Conservation (phyloP, 2,797 vertebrate species). For the Acropternis orthonyx region DNA sequence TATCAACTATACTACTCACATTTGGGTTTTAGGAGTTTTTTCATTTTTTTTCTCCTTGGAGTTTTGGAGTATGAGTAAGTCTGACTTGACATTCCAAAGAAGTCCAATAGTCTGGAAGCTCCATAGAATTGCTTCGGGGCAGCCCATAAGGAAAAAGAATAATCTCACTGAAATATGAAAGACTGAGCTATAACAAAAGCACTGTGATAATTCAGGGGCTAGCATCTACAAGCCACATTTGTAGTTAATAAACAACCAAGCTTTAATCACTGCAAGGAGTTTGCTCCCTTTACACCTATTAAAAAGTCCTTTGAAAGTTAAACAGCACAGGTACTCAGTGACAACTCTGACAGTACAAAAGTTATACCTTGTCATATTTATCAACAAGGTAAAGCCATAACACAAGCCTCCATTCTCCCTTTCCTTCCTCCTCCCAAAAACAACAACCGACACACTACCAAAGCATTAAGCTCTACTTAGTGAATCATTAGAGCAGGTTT, state of each 20-base stretch:
- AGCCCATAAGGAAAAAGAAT: neutral
- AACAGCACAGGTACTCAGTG: neutral
- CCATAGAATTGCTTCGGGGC: neutral
- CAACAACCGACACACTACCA: neutral
- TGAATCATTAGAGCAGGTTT: conserved; percentile 36
- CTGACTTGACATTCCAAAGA: neutral
- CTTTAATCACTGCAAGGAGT: conserved; percentile 14
- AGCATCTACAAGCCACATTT: neutral
- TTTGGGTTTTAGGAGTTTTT: neutral
- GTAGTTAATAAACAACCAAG: neutral
- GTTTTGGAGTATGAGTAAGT: neutral
- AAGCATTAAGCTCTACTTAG: neutral
- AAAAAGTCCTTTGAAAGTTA: conserved; percentile 17
- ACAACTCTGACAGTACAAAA: neutral
- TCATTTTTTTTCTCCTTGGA: neutral
- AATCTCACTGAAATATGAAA: neutral
- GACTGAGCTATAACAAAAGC: neutral
- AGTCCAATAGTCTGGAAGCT: neutral
- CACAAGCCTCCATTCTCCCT: neutral
- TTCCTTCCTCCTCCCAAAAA: neutral
- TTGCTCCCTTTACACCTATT: neutral
- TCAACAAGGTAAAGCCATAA: neutral
- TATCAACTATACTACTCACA: neutral
- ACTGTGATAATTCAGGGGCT: neutral
- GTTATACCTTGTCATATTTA: neutral